phyloP scores from a whole-genome alignment of 2,888 invertebrate species.

The Caenorhabditis sulstoni region DNA sequence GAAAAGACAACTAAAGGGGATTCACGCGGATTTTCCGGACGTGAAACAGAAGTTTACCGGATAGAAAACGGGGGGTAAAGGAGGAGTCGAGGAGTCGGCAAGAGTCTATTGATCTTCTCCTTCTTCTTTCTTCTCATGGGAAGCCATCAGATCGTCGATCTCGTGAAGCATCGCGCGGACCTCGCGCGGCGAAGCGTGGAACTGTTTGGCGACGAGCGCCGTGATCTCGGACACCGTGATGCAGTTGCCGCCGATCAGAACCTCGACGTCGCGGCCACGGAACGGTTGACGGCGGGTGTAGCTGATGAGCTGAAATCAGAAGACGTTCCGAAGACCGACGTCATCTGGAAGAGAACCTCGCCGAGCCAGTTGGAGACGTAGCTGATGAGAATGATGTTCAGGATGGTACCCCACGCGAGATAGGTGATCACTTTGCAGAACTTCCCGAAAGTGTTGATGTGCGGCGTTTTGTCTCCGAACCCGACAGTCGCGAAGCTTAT shows the following conservation, averaged over 20 bases:
- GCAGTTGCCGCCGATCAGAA: conserved; percentile 66
- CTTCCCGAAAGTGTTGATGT: conserved; percentile 41
- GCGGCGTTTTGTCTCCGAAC: conserved; percentile 68
- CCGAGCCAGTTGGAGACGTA: conserved; percentile 56
- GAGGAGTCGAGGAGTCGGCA: too few relatives aligned
- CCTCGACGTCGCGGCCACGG: conserved; percentile 67
- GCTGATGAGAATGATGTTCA: conserved; percentile 67
- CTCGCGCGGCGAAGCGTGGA: conserved; percentile 71
- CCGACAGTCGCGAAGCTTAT: conserved; percentile 73
- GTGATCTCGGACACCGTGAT: conserved; percentile 70
- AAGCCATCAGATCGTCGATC: conserved; percentile 65
- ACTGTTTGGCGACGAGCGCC: conserved; percentile 67
- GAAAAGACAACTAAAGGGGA: too few relatives aligned
- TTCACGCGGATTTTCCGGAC: too few relatives aligned
- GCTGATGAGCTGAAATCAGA: conserved; percentile 43
- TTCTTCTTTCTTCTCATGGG: background rate
- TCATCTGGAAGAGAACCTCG: conserved; percentile 43
- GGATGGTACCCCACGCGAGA: conserved; percentile 67
- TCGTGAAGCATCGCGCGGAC: conserved; percentile 70
- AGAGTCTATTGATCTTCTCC: background rate
- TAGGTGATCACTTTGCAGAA: conserved; percentile 58
- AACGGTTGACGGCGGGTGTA: conserved; percentile 51
- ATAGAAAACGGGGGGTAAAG: too few relatives aligned
- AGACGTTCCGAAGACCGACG: background rate
- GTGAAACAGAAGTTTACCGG: too few relatives aligned